phyloP scores from a whole-genome alignment of 2,113 vertebrate genomes.

The Macrotus californicus region DNA sequence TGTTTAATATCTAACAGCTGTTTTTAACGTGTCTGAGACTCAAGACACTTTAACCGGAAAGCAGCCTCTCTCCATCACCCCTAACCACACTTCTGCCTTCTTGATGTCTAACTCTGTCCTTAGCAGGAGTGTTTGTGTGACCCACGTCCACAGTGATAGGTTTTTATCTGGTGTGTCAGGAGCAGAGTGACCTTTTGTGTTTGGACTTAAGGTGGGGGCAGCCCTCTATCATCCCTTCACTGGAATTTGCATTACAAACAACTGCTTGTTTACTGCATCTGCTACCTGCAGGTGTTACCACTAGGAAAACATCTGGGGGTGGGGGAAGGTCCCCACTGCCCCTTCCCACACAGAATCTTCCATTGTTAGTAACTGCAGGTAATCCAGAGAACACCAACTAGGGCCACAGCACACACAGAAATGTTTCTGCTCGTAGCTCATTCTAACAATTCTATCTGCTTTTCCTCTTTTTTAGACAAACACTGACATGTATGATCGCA shows the following conservation, averaged over 20 bases:
- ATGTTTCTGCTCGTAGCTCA: background rate
- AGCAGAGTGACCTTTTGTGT: constrained; percentile 65
- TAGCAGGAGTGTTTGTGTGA: background rate
- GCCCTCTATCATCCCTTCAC: constrained; percentile 7
- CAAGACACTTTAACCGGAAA: constrained; percentile 60
- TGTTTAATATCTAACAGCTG: constrained; percentile 62
- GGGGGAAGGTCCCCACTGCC: background rate
- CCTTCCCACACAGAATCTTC: background rate
- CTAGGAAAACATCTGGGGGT: constrained; percentile 54
- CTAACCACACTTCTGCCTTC: background rate
- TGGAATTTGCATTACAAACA: constrained; percentile 77
- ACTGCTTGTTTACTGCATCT: constrained; percentile 69
- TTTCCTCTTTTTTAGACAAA: background rate
- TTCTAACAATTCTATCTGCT: background rate
- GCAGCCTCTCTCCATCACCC: constrained; percentile 30
- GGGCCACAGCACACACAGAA: background rate
- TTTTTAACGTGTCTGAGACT: constrained; percentile 62
- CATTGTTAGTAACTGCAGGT: background rate
- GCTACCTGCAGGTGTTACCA: constrained; percentile 66
- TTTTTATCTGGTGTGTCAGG: constrained; percentile 41
- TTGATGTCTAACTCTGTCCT: constrained; percentile 8
- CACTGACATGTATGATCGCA: background rate
- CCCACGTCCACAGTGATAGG: background rate
- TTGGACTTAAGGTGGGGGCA: background rate
- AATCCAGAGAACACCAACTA: background rate